Percentiles rank a stretch among this genome's conserved stretches.
phyloP scores from a whole-genome alignment of 2,113 vertebrate species.

The Ibidorhyncha struthersii region DNA sequence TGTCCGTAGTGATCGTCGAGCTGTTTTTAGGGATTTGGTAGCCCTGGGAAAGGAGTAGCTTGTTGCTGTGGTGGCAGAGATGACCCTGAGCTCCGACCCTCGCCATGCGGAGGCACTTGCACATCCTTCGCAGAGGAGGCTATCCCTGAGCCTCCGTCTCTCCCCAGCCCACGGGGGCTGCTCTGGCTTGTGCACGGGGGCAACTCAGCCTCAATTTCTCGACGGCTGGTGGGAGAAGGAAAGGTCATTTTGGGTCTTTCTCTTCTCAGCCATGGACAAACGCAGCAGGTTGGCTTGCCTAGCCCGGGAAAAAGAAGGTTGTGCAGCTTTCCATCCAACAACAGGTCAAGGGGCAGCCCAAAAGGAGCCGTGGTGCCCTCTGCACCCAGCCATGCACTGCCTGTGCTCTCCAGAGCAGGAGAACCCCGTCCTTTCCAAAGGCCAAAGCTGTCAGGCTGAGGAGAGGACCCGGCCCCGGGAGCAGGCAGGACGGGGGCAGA shows the following conservation, averaged over 20 bases:
- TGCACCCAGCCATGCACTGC: background rate
- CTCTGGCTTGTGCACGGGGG: fast-evolving
- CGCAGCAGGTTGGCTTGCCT: background rate
- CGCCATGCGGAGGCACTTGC: fast-evolving
- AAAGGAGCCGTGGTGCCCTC: fast-evolving
- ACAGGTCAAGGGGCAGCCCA: background rate
- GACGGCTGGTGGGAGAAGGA: background rate
- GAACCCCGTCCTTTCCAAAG: background rate
- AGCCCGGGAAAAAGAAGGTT: background rate
- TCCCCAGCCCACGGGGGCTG: background rate
- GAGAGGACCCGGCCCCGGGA: background rate
- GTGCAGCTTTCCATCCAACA: background rate
- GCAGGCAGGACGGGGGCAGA: background rate
- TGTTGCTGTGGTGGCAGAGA: background rate
- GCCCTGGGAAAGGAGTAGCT: background rate
- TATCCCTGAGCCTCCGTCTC: background rate
- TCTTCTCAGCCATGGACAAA: fast-evolving
- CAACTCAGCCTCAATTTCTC: background rate
- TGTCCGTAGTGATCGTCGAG: fast-evolving
- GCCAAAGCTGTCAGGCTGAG: background rate
- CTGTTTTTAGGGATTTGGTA: background rate
- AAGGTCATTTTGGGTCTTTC: background rate
- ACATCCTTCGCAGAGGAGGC: fast-evolving
- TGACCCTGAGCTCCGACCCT: background rate
- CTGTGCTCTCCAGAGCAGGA: background rate